These are phyloP conservation scores for Melieria omissa DNA, from an alignment of 2,888 invertebrate genomes.

Conservation along the genomic window DNA sequence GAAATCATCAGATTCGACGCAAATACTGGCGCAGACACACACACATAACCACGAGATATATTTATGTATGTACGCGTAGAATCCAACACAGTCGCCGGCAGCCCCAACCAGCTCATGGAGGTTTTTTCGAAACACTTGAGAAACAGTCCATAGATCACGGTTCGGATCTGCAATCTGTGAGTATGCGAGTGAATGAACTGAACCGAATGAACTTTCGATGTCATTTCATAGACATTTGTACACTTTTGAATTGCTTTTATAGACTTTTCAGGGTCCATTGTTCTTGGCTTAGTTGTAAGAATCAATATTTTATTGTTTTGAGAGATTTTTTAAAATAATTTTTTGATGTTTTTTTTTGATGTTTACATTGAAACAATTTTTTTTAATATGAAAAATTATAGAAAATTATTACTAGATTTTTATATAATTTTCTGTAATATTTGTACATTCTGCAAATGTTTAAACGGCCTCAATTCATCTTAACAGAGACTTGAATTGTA, in stretches of 20 bases:
- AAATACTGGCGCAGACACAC: neutral
- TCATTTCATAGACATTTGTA: neutral
- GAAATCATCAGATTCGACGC: slow-evolving; percentile 1
- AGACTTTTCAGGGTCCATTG: neutral
- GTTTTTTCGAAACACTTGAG: slow-evolving; percentile 23
- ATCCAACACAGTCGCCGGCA: neutral
- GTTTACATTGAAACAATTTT: too few relatives aligned
- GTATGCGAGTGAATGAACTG: neutral
- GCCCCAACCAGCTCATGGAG: slow-evolving; percentile 15
- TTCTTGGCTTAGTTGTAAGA: too few relatives aligned
- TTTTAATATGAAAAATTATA: too few relatives aligned
- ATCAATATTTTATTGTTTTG: neutral
- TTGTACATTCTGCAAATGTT: too few relatives aligned
- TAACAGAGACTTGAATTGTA: too few relatives aligned
- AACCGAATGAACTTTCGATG: neutral
- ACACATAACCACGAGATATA: neutral
- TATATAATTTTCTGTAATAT: too few relatives aligned
- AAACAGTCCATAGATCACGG: slow-evolving; percentile 20
- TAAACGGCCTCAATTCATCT: too few relatives aligned
- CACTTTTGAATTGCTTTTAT: neutral
- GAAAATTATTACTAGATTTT: too few relatives aligned
- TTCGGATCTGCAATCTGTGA: slow-evolving; percentile 17
- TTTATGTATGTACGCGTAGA: too few relatives aligned
- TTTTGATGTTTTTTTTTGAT: neutral
- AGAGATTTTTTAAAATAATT: neutral